Percentiles rank a stretch among this genome's conserved stretches.
phyloP scores from a whole-genome alignment of 2,113 vertebrate species.

The Salvelinus alpinus region DNA sequence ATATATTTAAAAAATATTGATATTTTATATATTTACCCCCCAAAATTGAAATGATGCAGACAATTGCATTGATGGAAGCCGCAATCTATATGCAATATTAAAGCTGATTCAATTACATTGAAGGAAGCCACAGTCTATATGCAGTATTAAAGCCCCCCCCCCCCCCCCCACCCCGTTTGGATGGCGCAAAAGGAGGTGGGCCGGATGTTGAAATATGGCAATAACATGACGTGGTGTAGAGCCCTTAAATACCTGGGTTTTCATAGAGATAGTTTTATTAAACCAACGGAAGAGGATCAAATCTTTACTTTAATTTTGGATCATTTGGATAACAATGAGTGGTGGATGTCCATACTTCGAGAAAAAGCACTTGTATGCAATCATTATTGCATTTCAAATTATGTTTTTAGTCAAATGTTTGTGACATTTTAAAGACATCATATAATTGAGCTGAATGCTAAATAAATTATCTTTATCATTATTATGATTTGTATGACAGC shows the following conservation, averaged over 20 bases:
- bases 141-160: too few relatives aligned
- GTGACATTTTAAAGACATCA: neutral
- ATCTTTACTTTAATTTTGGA: constrained; percentile 9
- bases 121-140: too few relatives aligned
- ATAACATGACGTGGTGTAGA: constrained; percentile 24
- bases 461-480: neutral
- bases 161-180: too few relatives aligned
- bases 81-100: too few relatives aligned
- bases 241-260: constrained; percentile 53
- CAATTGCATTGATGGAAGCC: too few relatives aligned
- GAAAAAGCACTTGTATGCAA: constrained; percentile 79
- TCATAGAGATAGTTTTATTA: constrained; percentile 30
- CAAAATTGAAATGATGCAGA: too few relatives aligned
- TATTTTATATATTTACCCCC: too few relatives aligned
- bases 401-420: neutral
- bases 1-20: too few relatives aligned
- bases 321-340: constrained; percentile 76
- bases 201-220: constrained; percentile 26
- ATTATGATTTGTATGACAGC: neutral
- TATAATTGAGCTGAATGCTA: neutral
- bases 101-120: too few relatives aligned
- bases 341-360: constrained; percentile 84
- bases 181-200: constrained; percentile 47
- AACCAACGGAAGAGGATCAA: neutral
- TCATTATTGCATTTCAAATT: neutral